phyloP scores from a whole-genome alignment of 2,113 vertebrate genomes.

The Uria lomvia region DNA sequence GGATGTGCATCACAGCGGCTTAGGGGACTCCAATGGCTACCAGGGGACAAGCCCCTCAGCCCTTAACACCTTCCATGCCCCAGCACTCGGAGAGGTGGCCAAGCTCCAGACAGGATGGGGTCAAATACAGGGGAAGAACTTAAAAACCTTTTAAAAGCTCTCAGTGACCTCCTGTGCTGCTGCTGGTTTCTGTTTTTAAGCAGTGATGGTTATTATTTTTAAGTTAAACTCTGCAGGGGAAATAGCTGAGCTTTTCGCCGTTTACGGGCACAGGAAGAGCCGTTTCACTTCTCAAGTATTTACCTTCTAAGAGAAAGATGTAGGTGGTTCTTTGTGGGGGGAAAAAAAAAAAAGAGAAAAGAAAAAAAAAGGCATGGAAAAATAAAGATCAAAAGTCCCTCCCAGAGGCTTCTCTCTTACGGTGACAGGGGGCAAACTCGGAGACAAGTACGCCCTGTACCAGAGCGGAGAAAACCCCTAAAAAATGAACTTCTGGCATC shows the following conservation, averaged over 20 bases:
- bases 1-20: neutral
- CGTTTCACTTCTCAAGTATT: slow-evolving; percentile 46
- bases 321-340: slow-evolving; percentile 52
- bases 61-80: neutral
- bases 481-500: neutral
- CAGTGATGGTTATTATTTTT: slow-evolving; percentile 20
- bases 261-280: slow-evolving; percentile 67
- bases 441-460: neutral
- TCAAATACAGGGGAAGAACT: neutral
- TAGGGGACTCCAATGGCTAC: neutral
- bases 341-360: neutral
- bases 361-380: slow-evolving; percentile 36
- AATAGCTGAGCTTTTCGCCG: slow-evolving; percentile 16
- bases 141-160: neutral
- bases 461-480: neutral
- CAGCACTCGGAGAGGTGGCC: neutral
- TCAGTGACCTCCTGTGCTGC: neutral
- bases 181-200: slow-evolving; percentile 42
- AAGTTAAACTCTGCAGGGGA: slow-evolving; percentile 26
- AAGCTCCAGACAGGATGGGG: neutral
- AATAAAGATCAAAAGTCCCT: slow-evolving; percentile 34
- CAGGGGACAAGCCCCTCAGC: neutral
- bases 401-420: neutral
- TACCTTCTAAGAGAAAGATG: slow-evolving; percentile 61
- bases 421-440: neutral